These are phyloP conservation scores for Poeciliopsis paucimaculata DNA, from an alignment of 2,797 vertebrate species.

Conservation along the genomic window DNA sequence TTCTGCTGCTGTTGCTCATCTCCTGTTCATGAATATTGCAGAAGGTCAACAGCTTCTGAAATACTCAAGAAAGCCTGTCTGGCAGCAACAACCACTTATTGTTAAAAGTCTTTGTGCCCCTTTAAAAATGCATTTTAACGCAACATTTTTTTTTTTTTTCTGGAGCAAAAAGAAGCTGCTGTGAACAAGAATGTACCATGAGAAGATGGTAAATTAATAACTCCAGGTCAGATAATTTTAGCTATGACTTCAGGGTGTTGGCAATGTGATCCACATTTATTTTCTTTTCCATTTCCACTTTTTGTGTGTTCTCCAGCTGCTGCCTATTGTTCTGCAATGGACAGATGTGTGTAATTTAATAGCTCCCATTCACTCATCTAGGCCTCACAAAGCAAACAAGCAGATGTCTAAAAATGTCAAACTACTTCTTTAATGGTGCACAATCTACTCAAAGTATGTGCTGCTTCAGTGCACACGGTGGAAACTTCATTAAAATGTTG, in stretches of 20 bases:
- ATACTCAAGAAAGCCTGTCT: background rate
- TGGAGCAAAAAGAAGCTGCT: background rate
- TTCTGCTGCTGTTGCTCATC: background rate
- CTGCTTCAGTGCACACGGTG: conserved; percentile 25
- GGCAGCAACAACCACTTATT: background rate
- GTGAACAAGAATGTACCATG: background rate
- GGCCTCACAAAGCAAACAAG: conserved; percentile 1
- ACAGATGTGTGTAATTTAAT: conserved; percentile 9
- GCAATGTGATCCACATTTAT: background rate
- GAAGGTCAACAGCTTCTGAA: background rate
- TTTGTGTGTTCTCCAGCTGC: background rate
- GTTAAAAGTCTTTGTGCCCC: background rate
- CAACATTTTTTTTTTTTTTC: background rate
- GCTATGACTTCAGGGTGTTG: background rate
- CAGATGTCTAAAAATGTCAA: conserved; percentile 2
- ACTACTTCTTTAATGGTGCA: conserved; percentile 22
- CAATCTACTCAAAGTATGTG: conserved; percentile 18
- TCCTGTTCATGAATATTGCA: background rate
- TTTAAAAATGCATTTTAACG: background rate
- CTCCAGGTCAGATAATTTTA: background rate
- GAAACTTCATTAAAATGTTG: conserved; percentile 44
- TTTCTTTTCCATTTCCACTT: background rate
- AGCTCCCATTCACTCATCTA: background rate
- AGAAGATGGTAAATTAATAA: background rate
- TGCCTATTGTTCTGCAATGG: background rate